phyloP scores from a whole-genome alignment of 2,797 vertebrate genomes.

The Sebastes kiyomatsui region DNA sequence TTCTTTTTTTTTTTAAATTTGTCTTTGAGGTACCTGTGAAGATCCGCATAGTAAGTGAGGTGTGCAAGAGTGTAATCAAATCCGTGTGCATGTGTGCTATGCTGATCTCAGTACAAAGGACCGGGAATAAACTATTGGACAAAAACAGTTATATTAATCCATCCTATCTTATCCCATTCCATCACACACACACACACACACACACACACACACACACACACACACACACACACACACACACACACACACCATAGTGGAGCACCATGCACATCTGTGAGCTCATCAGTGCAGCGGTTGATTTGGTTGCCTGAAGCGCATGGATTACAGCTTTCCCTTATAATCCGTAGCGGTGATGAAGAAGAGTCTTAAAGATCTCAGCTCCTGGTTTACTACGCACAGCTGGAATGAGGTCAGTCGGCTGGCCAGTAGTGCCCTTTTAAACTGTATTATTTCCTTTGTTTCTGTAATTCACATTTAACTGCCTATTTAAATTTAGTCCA shows the following conservation, averaged over 20 bases:
- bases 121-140: constrained; percentile 39
- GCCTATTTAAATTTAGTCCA: not conserved
- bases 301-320: constrained; percentile 63
- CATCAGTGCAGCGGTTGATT: constrained; percentile 71
- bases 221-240: constrained; percentile 6
- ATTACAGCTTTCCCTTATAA: constrained; percentile 73
- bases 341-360: constrained; percentile 62
- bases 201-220: constrained; percentile 28
- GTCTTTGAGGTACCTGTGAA: not conserved
- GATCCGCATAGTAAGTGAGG: not conserved
- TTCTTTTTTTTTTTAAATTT: not conserved
- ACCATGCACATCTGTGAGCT: constrained; percentile 67
- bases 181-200: constrained; percentile 30
- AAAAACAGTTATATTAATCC: constrained; percentile 65
- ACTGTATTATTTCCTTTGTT: constrained; percentile 11
- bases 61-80: not conserved
- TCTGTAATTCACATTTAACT: not conserved
- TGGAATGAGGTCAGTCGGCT: constrained; percentile 62
- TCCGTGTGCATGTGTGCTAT: not conserved
- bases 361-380: constrained; percentile 70
- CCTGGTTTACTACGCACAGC: constrained; percentile 53
- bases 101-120: constrained; percentile 39
- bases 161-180: constrained; percentile 41
- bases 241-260: constrained; percentile 25
- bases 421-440: constrained; percentile 2